Evolutionary conservation across 2,888 invertebrate genomes (phyloP), one percentile per base, ranked within the genome.

Genomic region (Holacanthella duospinosa): DNA sequence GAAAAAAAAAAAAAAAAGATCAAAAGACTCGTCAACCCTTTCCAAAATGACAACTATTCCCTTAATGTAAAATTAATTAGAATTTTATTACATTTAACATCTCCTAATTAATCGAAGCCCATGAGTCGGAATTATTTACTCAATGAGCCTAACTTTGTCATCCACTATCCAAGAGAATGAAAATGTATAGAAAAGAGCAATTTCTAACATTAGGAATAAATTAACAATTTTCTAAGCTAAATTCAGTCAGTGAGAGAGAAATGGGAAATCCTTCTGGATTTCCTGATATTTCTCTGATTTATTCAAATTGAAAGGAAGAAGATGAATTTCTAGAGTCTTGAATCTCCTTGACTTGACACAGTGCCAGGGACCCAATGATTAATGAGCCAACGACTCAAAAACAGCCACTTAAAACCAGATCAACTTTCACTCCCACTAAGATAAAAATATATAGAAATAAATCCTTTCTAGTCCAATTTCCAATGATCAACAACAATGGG

Each of bases 301-400:
- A 9, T 36, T 16, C 36, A 29, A 58, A 29, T n/a, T 58, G 29
- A n/a, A 58, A 29, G 36, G 58, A 29, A 58, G n/a, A 58, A 36
- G 58, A 36, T 29, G 29, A 36, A 48, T 48, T 36, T 16, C n/a
- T n/a, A n/a, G n/a, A 48, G 48, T 9, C 12, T 9, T 9, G n/a
- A 48, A 9, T 48, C 48, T 36, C 36, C 36, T n/a, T n/a, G n/a
- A n/a, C 36, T 36, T 36, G 36, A 36, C 36, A 48, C 19, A 9
- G 16, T 48, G 48, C 48, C 48, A 48, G 21, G 48, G 48, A 21
- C 21, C 6, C 16, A 21, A 48, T 48, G 48, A 48, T 48, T 48
- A 48, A 48, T 21, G 48, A 48, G 48, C 21, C 12, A 48, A 9
- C 16, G 19, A 36, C 16, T 36, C 36, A 36, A 48, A 48, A 16